Evolutionary conservation across 2,888 invertebrate genomes (phyloP).

Genomic region (Diachrysia chrysitis): DNA sequence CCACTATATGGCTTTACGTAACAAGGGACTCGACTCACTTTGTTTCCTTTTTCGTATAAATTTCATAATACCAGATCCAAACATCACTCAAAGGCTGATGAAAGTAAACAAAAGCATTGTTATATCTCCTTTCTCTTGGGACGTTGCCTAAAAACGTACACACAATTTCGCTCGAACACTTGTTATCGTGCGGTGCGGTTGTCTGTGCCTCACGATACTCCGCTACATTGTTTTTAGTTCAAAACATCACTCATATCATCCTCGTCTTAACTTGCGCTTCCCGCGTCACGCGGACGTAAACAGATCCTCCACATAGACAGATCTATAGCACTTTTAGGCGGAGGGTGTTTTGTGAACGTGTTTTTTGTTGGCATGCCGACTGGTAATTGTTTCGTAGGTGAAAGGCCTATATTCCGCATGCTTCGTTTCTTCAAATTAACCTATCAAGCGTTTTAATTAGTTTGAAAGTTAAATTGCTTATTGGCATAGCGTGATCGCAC

Average conservation of each 20-base stretch:
- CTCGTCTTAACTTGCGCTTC: conserved; percentile 40
- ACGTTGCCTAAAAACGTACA: conserved; percentile 66
- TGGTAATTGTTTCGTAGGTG: conserved; percentile 7
- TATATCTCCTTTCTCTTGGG: conserved; percentile 61
- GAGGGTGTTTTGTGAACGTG: conserved; percentile 31
- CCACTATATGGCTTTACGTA: conserved; percentile 52
- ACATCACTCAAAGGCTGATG: conserved; percentile 65
- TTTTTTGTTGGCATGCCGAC: conserved; percentile 44
- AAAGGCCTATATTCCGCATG: conserved; percentile 24
- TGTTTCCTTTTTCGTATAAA: conserved; percentile 59
- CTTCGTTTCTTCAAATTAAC: conserved; percentile 48
- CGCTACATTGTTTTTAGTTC: conserved; percentile 57
- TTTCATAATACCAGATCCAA: conserved; percentile 62
- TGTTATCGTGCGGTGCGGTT: conserved; percentile 61
- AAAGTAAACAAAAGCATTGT: conserved; percentile 71
- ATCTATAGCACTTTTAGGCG: conserved; percentile 29
- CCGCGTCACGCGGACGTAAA: conserved; percentile 40
- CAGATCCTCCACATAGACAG: conserved; percentile 23
- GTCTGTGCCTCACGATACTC: conserved; percentile 35
- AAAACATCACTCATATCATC: conserved; percentile 61
- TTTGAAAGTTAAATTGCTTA: conserved; percentile 54
- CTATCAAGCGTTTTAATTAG: conserved; percentile 49
- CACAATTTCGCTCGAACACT: conserved; percentile 66
- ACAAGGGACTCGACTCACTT: conserved; percentile 54
- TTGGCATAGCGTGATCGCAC: conserved; percentile 42